Base-by-base conservation (phyloP, 2,113 vertebrate genomes). In the Ictalurus punctatus region DNA sequence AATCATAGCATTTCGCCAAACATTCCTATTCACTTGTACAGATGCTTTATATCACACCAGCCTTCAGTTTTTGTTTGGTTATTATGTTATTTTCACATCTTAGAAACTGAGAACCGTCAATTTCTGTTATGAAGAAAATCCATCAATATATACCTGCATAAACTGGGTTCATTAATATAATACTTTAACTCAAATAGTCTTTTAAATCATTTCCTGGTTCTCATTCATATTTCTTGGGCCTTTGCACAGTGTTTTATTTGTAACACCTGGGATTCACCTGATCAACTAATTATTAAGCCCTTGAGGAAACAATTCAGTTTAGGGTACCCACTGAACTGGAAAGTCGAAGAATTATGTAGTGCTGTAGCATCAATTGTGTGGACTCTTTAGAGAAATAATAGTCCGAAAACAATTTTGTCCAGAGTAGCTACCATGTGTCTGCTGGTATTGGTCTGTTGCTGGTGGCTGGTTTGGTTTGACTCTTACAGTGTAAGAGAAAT, bases 391-490 rank as follows among this genome's bases (percentile, higher is more conserved):
- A 79, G 21, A 76, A 76, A 40, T 37, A 74, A 69, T 48, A 30
- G 61, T 84, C n/a, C 19, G 13, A 52, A 86, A 86, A 48, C 27
- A 25, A 23, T 65, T 83, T 71, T 58, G 34, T 86, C 19, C 59
- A 86, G 67, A 71, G 30, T 23, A 71, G 84, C 52, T 85, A 85
- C 44, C 63, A 40, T 87, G 23, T 82, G 61, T 56, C 59, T 83
- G 79, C 67, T 88, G 86, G 79, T 69, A 73, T 21, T n/a, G 54
- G 65, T 52, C 80, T 83, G 86, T 88, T 88, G 79, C 86, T 88
- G 86, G 86, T 88, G 86, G 56, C 65, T 83, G 73, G 86, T 71
- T 58, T 87, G 86, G 78, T 87, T 63, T 37, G 76, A 80, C n/a
- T 80, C 34, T 82, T 87, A 87, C 86, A 56, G 65, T 87, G n/a